Evolutionary conservation across 2,888 invertebrate species (phyloP), one percentile per base, ranked within the genome.

Genomic region (Prosapia bicincta): DNA sequence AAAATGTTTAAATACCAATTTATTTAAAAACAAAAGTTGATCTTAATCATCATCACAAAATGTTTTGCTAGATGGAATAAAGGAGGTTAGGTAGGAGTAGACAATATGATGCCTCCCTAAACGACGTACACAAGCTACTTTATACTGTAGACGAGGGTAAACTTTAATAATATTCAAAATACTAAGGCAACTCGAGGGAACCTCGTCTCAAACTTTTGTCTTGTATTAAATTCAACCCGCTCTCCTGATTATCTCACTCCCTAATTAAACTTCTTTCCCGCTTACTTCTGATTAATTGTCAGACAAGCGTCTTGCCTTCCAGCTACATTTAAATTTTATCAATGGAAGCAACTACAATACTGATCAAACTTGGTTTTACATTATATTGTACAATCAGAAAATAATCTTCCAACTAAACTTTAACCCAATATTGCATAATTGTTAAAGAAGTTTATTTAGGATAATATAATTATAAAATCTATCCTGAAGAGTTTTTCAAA

Each of bases 61-160:
- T 10, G 54, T 54, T 54, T 54, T 20, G 54, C 20, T 20, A 20
- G n/a, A 20, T 54, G 13, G 54, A 54, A 13, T 20, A 54, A 54
- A 54, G 54, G 54, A 54, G 54, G 54, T 54, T n/a, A 54, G 54
- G 54, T 54, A 54, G 20, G 54, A 20, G 20, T 20, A 54, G 54
- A 54, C 54, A 54, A 54, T 54, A 54, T 54, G 54, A 54, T 54
- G 54, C 54, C 54, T 54, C 54, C 54, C 54, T 54, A 54, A 54
- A 54, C 20, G 54, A 54, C 54, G 54, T 54, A 54, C 54, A 54
- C 54, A 54, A 54, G 54, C 54, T 54, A 54, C 54, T 54, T 54
- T 54, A 54, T 54, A 54, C 54, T 54, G 54, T 54, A 54, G 54
- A n/a, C 54, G 54, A 54, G 54, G 54, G 54, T 54, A 54, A 54